phyloP scores from a whole-genome alignment of 1,140 invertebrate species.

The Hermetia illucens region DNA sequence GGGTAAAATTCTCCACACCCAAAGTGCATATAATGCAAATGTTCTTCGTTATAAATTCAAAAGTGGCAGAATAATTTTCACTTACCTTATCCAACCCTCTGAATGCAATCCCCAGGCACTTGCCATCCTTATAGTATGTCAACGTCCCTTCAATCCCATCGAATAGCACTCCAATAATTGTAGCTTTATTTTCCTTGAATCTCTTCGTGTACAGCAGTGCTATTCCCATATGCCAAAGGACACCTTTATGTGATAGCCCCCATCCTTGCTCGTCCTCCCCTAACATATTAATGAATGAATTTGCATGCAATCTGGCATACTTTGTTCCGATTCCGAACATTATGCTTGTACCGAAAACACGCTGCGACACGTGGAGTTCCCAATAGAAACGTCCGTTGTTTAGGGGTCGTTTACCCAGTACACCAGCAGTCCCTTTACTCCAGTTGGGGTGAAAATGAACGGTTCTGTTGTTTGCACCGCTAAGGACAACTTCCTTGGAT shows the following conservation, averaged over 20 bases:
- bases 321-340: constrained; percentile 62
- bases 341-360: constrained; percentile 61
- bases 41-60: no score
- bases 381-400: constrained; percentile 53
- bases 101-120: constrained; percentile 44
- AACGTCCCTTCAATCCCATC: constrained; percentile 53
- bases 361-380: constrained; percentile 48
- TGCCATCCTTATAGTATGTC: constrained; percentile 58
- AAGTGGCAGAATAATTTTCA: constrained; percentile 1
- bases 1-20: no score
- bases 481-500: constrained; percentile 47
- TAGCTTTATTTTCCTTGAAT: constrained; percentile 53
- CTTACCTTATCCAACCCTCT: constrained; percentile 37
- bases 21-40: no score
- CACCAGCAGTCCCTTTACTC: constrained; percentile 58
- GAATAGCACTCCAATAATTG: constrained; percentile 48
- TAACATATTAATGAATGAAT: constrained; percentile 52
- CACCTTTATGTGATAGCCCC: constrained; percentile 60
- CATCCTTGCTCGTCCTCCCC: constrained; percentile 56
- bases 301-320: constrained; percentile 43
- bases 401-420: constrained; percentile 45
- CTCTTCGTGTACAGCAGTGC: constrained; percentile 47
- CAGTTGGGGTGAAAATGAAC: constrained; percentile 60
- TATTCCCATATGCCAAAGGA: constrained; percentile 51
- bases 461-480: constrained; percentile 33